Conservation (phyloP, 2,797 vertebrate species). For the Phrynocephalus vlangalii region DNA sequence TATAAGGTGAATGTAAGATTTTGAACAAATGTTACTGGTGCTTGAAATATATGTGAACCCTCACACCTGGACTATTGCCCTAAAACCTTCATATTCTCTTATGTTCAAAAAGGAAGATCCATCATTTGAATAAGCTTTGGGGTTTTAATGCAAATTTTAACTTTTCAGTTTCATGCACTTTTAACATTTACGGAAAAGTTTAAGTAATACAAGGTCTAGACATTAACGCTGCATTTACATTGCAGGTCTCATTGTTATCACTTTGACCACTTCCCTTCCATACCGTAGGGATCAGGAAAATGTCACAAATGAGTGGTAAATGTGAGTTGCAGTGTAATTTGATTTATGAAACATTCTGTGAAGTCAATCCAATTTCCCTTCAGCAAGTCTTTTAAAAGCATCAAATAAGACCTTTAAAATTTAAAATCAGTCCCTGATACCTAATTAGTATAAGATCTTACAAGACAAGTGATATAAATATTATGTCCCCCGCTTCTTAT, state of each 20-base stretch:
- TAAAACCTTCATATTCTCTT: background rate
- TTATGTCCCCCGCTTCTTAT: too few relatives aligned
- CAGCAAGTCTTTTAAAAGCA: background rate
- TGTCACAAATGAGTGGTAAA: slow-evolving; percentile 25
- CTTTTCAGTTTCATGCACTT: slow-evolving; percentile 18
- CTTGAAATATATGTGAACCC: slow-evolving; percentile 12
- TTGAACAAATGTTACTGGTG: slow-evolving; percentile 52
- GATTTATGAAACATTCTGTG: background rate
- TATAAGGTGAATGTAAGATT: slow-evolving; percentile 40
- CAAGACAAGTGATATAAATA: background rate
- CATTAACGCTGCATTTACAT: background rate
- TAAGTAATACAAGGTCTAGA: slow-evolving; percentile 3
- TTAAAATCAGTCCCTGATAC: slow-evolving; percentile 43
- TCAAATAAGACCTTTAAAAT: slow-evolving; percentile 39
- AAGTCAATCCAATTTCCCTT: slow-evolving; percentile 7
- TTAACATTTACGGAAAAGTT: slow-evolving; percentile 26
- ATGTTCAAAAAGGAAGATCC: background rate
- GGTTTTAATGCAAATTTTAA: background rate
- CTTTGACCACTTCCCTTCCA: rapidly evolving
- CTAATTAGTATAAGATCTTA: slow-evolving; percentile 13
- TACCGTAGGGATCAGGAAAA: background rate
- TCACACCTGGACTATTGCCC: background rate
- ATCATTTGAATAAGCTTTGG: background rate
- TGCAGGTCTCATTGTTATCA: background rate
- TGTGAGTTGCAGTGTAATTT: slow-evolving; percentile 26